These are phyloP conservation scores for Pseudolaguvia tuberculata DNA, from an alignment of 2,113 vertebrate genomes.

Conservation along the genomic window DNA sequence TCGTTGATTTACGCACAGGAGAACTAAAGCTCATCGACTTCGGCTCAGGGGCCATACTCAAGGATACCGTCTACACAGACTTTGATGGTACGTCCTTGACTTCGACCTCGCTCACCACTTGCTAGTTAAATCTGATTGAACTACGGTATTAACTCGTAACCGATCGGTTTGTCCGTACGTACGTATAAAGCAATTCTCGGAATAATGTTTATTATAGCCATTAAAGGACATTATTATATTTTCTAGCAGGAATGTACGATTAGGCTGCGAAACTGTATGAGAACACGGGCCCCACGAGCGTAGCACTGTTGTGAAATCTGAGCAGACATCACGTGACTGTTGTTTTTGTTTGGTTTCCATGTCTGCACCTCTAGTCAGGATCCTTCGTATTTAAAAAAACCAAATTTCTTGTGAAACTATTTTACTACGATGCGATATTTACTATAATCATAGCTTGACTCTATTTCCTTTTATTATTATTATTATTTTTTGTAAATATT, in stretches of 20 bases:
- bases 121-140: background rate
- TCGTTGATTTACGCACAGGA: constrained; percentile 88
- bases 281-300: constrained; percentile 21
- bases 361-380: constrained; percentile 52
- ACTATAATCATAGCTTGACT: background rate
- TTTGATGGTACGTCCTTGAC: constrained; percentile 82
- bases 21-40: constrained; percentile 97
- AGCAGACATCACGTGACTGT: constrained; percentile 75
- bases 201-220: background rate
- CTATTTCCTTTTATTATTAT: constrained; percentile 12
- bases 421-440: background rate
- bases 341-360: constrained; percentile 75
- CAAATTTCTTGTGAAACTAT: background rate
- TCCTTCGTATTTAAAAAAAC: constrained; percentile 26
- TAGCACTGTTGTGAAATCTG: constrained; percentile 92
- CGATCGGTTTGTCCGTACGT: background rate
- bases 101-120: background rate
- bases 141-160: background rate
- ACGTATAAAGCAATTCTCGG: background rate
- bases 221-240: background rate
- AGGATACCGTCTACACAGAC: constrained; percentile 97
- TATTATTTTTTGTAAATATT: background rate
- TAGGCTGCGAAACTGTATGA: background rate
- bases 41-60: constrained; percentile 92
- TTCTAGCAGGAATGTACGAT: background rate